These are phyloP conservation scores for Agrochola lota DNA, from an alignment of 2,888 invertebrate species.

Conservation along the genomic window DNA sequence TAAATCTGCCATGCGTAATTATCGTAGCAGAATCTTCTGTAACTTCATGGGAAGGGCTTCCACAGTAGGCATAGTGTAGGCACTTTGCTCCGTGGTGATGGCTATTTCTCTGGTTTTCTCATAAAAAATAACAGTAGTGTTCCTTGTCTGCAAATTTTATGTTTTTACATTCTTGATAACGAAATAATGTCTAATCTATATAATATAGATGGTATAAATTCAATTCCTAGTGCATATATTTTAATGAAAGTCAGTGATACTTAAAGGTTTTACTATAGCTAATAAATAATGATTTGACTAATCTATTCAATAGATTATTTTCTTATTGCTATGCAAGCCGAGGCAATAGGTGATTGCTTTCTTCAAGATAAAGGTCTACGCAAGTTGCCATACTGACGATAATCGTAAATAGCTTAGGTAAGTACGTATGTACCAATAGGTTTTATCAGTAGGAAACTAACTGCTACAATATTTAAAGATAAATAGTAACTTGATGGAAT, in stretches of 20 bases:
- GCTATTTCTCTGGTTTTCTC: not conserved
- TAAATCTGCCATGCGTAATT: not conserved
- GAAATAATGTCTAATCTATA: constrained; percentile 17
- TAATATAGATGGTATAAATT: constrained; percentile 47
- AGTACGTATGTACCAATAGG: no score
- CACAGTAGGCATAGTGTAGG: constrained; percentile 12
- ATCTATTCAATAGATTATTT: not conserved
- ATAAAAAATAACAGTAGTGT: not conserved
- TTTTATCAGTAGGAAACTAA: not conserved
- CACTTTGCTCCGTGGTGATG: not conserved
- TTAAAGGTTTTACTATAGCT: constrained; percentile 3
- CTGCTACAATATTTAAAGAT: not conserved
- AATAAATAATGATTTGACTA: not conserved
- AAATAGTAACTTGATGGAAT: not conserved
- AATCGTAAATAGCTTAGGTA: not conserved
- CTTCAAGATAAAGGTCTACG: not conserved
- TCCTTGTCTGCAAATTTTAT: constrained; percentile 22
- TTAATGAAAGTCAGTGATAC: constrained; percentile 14
- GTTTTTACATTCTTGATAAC: constrained; percentile 10
- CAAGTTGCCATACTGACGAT: not conserved
- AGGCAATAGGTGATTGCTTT: not conserved
- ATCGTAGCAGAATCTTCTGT: not conserved
- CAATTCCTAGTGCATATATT: not conserved
- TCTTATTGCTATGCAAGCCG: not conserved
- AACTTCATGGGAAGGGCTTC: not conserved